Evolutionary conservation across 2,113 vertebrate genomes (phyloP).

Genomic region (Heloderma charlesbogerti): DNA sequence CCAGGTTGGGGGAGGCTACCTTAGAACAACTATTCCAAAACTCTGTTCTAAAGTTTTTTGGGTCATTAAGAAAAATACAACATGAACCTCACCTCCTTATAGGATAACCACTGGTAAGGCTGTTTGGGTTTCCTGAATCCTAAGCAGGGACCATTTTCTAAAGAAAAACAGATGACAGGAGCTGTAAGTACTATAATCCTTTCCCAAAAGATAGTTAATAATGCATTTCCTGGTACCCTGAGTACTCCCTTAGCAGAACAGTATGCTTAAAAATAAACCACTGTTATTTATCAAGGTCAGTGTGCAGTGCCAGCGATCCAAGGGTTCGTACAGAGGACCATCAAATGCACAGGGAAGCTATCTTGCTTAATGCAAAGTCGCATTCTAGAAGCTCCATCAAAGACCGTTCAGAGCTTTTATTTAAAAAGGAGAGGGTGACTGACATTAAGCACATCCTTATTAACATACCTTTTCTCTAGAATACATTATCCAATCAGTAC

Average conservation of each 20-base stretch:
- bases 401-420: fast-evolving
- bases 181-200: neutral
- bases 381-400: neutral
- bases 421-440: neutral
- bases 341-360: neutral
- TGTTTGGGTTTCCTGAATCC: conserved; percentile 94
- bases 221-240: fast-evolving
- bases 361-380: fast-evolving
- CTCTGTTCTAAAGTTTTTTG: neutral
- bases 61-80: neutral
- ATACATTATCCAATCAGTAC: neutral
- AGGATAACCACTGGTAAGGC: conserved; percentile 96
- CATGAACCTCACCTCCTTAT: conserved; percentile 89
- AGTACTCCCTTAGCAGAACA: neutral
- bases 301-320: neutral
- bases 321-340: neutral
- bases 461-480: neutral
- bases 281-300: fast-evolving
- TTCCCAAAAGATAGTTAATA: neutral
- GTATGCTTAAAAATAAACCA: conserved; percentile 13
- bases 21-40: neutral
- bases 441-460: neutral
- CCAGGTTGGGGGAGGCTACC: neutral
- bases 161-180: conserved; percentile 13
- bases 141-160: conserved; percentile 94